Evolutionary conservation across 2,888 invertebrate genomes (phyloP), one percentile per base, ranked within the genome.

Genomic region (Frankliniella fusca): DNA sequence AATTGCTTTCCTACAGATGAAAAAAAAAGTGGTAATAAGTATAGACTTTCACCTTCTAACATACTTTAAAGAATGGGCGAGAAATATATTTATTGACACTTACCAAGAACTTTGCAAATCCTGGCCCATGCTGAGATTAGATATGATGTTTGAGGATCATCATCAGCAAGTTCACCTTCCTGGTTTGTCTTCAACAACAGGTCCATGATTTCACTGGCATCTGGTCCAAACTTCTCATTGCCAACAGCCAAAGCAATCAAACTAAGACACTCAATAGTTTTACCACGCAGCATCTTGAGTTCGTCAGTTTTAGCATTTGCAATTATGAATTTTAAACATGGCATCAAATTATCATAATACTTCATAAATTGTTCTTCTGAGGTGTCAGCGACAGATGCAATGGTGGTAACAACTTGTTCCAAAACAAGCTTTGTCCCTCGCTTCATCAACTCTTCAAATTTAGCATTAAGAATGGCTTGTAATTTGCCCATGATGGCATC

Each of bases 81-180:
- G 76, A 80, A 38, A 49, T 11, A n/a, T 80, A 81, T 48, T 80
- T 49, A 80, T 48, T n/a, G n/a, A n/a, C 38, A 79, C 84, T 85
- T 85, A 88, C 93, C 93, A 88, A 98, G 91, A 86, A 98, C 95
- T 89, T 97, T 97, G 90, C 99, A 99, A 89, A 99, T 98, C 85
- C 99, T 92, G 0, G 99, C 97, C 99, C 99, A 99, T 0, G 99
- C 98, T 0, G 98, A 97, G 85, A 99, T 99, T 88, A 99, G 93
- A 89, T 98, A 99, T 18, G 97, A 97, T 48, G 98, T 95, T 89
- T 98, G 98, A 1, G 98, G 98, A 89, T 99, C 98, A 87, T 99
- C 98, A 84, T 97, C 97, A 0, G 96, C 94, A 84, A 97, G 88
- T 38, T 93, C 93, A 84, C 93, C 94, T 86, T 95, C 95, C 11